phyloP scores from a whole-genome alignment of 2,888 invertebrate species.

The Taenaris catops region DNA sequence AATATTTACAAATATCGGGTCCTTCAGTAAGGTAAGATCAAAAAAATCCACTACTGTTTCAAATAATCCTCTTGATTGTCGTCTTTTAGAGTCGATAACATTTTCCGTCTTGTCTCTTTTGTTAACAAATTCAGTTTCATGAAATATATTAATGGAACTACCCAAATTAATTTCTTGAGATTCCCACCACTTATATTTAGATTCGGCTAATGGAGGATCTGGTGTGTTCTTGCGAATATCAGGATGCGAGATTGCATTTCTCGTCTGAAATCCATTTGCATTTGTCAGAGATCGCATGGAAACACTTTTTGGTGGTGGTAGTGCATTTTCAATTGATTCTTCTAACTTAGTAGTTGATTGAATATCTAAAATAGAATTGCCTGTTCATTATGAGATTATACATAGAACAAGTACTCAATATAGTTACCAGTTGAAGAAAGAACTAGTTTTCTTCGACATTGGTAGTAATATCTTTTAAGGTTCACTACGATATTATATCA shows the following conservation, averaged over 20 bases:
- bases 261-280: constrained; percentile 42
- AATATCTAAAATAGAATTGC: constrained; percentile 4
- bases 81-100: constrained; percentile 28
- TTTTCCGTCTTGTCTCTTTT: constrained; percentile 34
- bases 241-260: constrained; percentile 65
- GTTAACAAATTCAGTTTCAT: constrained; percentile 38
- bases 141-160: constrained; percentile 81
- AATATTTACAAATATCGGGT: constrained; percentile 84
- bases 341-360: constrained; percentile 29
- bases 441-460: no score
- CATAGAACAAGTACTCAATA: no score
- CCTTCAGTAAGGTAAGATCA: constrained; percentile 83
- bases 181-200: constrained; percentile 77
- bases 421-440: no score
- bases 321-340: constrained; percentile 38
- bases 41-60: constrained; percentile 74
- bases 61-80: constrained; percentile 36
- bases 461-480: no score
- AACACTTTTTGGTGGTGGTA: constrained; percentile 46
- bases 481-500: no score
- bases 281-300: constrained; percentile 59
- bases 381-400: no score
- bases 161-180: constrained; percentile 79
- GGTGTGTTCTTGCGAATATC: constrained; percentile 48
- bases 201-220: constrained; percentile 41